These are phyloP conservation scores for Cryptotermes secundus DNA, from an alignment of 1,140 invertebrate genomes.

Conservation along the genomic window DNA sequence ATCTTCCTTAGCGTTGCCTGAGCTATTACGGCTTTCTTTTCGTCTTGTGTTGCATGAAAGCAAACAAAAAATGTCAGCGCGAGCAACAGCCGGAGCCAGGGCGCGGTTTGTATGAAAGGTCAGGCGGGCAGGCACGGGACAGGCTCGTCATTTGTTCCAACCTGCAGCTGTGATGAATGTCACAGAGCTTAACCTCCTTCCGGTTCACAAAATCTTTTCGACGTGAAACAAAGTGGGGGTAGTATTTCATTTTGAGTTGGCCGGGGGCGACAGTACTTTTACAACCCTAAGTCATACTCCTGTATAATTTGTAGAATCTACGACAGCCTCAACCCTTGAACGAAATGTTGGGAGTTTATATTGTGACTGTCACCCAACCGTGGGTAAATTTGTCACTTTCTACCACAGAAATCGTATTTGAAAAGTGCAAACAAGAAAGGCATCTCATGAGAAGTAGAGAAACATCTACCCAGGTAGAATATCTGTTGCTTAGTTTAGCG, in stretches of 20 bases:
- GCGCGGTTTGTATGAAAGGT: background rate
- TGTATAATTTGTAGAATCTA: background rate
- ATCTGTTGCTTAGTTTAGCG: no score
- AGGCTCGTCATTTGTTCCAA: background rate
- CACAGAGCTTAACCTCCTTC: background rate
- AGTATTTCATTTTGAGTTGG: background rate
- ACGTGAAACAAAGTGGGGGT: background rate
- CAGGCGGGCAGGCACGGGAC: background rate
- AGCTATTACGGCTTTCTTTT: background rate
- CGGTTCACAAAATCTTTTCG: constrained; percentile 10
- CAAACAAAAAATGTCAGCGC: constrained; percentile 9
- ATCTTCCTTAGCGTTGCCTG: background rate
- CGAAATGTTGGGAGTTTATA: background rate
- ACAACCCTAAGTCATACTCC: background rate
- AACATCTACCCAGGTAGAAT: no score
- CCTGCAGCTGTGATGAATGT: background rate
- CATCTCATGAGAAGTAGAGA: no score
- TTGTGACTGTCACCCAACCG: background rate
- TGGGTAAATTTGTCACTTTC: background rate
- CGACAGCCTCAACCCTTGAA: background rate
- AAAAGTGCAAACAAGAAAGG: no score
- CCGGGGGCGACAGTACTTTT: background rate
- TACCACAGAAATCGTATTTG: no score
- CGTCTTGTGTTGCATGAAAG: background rate
- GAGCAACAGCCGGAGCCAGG: background rate